These are phyloP conservation scores for Mirza zaza DNA, from an alignment of 2,113 vertebrate genomes.

Conservation along the genomic window DNA sequence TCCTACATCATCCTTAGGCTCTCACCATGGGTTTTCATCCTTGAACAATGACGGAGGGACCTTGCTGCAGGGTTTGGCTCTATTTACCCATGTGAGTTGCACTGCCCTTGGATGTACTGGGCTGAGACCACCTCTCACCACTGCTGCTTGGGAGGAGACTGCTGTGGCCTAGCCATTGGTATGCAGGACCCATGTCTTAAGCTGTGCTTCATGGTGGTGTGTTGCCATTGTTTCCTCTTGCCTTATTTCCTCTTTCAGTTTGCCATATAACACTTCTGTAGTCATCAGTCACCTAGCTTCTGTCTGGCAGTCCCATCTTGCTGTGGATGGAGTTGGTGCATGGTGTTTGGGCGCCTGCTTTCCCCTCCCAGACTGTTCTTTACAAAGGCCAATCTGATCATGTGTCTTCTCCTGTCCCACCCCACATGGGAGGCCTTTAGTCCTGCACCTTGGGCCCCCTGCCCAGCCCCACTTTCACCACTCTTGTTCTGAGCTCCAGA, in stretches of 20 bases:
- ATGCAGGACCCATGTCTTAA: background rate
- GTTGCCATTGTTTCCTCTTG: background rate
- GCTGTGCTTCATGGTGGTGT: background rate
- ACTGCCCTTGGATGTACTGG: background rate
- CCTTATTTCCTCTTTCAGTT: background rate
- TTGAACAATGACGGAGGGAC: background rate
- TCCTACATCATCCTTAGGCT: background rate
- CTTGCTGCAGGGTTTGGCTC: background rate
- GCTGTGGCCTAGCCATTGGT: background rate
- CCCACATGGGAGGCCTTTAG: background rate
- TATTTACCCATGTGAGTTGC: fast-evolving
- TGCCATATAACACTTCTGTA: background rate
- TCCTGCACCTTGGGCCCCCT: background rate
- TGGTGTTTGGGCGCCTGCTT: too few species aligned
- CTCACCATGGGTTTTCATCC: background rate
- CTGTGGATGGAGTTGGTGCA: fast-evolving
- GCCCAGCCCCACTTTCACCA: too few species aligned
- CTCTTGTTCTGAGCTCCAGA: background rate
- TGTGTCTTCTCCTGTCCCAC: background rate
- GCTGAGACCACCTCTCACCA: background rate
- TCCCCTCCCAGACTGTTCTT: background rate
- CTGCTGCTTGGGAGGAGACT: background rate
- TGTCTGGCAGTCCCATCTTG: background rate
- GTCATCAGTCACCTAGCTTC: too few species aligned
- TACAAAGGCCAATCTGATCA: background rate